phyloP scores from a whole-genome alignment of 2,113 vertebrate species.

The Crotalus viridis region DNA sequence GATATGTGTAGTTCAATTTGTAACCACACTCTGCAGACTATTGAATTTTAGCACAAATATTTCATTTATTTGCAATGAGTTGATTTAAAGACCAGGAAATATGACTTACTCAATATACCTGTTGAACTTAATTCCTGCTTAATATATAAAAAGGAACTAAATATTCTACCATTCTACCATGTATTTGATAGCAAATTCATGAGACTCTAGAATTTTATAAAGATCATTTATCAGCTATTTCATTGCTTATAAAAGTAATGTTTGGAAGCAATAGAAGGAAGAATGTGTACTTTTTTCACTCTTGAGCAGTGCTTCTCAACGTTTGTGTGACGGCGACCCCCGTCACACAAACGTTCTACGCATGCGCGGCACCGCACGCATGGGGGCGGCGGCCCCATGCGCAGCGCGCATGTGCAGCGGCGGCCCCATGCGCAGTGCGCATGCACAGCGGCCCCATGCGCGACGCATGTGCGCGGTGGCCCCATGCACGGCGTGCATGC shows the following conservation, averaged over 20 bases:
- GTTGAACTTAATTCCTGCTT: neutral
- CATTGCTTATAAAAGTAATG: neutral
- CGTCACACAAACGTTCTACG: too few species aligned
- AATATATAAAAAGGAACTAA: neutral
- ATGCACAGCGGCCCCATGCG: too few species aligned
- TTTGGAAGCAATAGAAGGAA: neutral
- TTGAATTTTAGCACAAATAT: neutral
- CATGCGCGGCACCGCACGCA: too few species aligned
- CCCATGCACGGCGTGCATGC: too few species aligned
- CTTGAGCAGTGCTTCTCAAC: neutral
- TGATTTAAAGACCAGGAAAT: neutral
- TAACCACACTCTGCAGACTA: neutral
- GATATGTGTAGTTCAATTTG: neutral
- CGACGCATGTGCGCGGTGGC: too few species aligned
- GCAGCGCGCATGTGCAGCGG: too few species aligned
- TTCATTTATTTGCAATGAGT: constrained; percentile 2
- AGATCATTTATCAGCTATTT: neutral
- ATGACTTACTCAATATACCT: neutral
- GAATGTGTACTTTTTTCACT: neutral
- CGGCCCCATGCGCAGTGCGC: too few species aligned
- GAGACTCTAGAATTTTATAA: neutral
- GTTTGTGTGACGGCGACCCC: too few species aligned
- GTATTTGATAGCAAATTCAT: neutral
- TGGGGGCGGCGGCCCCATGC: too few species aligned
- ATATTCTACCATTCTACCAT: neutral